Evolutionary conservation across 2,797 vertebrate genomes (phyloP).

Genomic region (Bradypodion ventrale): DNA sequence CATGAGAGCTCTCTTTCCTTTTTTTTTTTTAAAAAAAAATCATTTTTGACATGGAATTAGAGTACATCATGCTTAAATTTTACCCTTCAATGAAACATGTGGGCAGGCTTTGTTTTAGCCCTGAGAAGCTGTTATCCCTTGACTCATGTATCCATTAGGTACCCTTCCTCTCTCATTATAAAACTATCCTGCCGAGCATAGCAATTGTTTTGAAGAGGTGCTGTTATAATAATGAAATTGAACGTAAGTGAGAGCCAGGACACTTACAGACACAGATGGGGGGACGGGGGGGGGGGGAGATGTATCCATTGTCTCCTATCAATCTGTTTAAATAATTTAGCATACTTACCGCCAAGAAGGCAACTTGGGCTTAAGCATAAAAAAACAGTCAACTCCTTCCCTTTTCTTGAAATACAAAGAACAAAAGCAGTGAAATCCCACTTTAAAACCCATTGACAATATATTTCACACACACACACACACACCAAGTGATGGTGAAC

Average conservation of each 20-base stretch:
- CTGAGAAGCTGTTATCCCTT: conserved; percentile 34
- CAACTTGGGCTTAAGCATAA: conserved; percentile 52
- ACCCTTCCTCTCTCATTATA: conserved; percentile 12
- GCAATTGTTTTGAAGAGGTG: conserved; percentile 66
- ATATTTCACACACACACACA: no score
- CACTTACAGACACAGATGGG: conserved; percentile 62
- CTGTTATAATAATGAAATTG: conserved; percentile 58
- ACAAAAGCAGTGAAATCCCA: conserved; percentile 48
- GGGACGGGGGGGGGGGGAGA: conserved; percentile 24
- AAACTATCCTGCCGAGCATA: conserved; percentile 49
- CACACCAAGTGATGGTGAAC: conserved; percentile 33
- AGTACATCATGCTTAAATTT: neutral
- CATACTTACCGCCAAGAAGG: conserved; percentile 47
- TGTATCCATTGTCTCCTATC: conserved; percentile 62
- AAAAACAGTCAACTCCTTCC: conserved; percentile 51
- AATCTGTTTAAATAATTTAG: conserved; percentile 69
- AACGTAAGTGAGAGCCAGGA: conserved; percentile 54
- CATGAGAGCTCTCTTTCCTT: conserved; percentile 13
- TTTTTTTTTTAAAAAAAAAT: neutral
- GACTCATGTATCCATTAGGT: neutral
- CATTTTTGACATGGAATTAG: conserved; percentile 15
- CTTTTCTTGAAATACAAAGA: neutral
- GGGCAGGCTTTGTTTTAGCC: conserved; percentile 29
- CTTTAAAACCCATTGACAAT: conserved; percentile 29
- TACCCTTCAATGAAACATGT: neutral